Percentiles rank a stretch among this genome's conserved stretches.
Evolutionary conservation across 2,888 invertebrate species (phyloP).

Genomic region (Eustalomyia histrio): DNA sequence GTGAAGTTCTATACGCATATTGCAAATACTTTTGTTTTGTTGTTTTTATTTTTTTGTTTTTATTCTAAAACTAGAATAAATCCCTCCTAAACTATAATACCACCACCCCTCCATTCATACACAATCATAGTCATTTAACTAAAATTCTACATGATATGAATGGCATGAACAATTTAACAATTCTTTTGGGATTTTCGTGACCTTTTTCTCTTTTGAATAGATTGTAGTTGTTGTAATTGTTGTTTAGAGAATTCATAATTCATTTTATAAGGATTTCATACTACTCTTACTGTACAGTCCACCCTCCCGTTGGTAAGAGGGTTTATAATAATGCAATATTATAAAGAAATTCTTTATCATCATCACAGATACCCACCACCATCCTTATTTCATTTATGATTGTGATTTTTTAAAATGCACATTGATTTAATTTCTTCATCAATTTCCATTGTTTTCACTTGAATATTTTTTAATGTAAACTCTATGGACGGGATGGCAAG

Average conservation of each 20-base stretch:
- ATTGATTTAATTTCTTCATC: conserved; percentile 65
- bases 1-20: conserved; percentile 32
- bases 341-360: conserved; percentile 42
- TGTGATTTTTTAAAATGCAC: conserved; percentile 48
- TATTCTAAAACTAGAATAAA: conserved; percentile 16
- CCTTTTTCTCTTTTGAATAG: conserved; percentile 41
- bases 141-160: conserved; percentile 11
- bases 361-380: conserved; percentile 27
- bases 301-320: conserved; percentile 20
- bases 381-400: conserved; percentile 43
- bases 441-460: conserved; percentile 57
- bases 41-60: too few species aligned
- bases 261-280: conserved; percentile 34
- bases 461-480: background rate
- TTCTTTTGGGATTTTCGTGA: conserved; percentile 56
- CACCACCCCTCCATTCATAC: conserved; percentile 27
- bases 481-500: too few species aligned
- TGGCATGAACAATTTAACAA: conserved; percentile 61
- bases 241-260: conserved; percentile 61
- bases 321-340: conserved; percentile 57
- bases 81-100: conserved; percentile 26
- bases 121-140: background rate
- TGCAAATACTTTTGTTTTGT: conserved; percentile 38
- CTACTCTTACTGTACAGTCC: conserved; percentile 9
- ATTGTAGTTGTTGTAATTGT: conserved; percentile 49